Evolutionary conservation across 2,888 invertebrate species (phyloP).

Genomic region (Gibbula magus): DNA sequence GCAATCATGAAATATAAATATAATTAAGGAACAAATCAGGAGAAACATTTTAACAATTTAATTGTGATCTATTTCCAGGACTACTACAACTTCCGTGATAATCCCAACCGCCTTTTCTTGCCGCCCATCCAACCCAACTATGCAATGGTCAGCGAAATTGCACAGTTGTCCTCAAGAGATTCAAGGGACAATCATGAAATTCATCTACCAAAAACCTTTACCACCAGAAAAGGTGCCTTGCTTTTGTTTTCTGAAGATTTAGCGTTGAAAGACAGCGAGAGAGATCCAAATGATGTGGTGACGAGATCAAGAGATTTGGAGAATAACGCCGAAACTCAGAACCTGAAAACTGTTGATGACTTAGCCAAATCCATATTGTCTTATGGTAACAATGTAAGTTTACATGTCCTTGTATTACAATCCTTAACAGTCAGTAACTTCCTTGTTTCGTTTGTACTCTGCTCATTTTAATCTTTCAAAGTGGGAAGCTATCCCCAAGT

Average conservation of each 20-base stretch:
- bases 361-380: conserved; percentile 69
- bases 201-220: conserved; percentile 72
- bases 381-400: conserved; percentile 62
- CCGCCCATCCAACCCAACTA: conserved; percentile 54
- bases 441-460: neutral
- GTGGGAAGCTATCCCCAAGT: neutral
- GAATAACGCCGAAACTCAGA: neutral
- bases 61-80: conserved; percentile 53
- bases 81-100: conserved; percentile 67
- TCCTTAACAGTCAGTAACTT: neutral
- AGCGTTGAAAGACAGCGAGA: conserved; percentile 54
- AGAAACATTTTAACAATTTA: neutral
- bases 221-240: conserved; percentile 73
- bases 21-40: no score
- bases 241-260: conserved; percentile 74
- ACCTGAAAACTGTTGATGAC: conserved; percentile 71
- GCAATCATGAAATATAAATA: no score
- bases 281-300: neutral
- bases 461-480: neutral
- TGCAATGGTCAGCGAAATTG: conserved; percentile 25
- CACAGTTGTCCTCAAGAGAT: conserved; percentile 40
- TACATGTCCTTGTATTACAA: neutral
- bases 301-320: neutral
- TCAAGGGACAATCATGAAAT: conserved; percentile 44
- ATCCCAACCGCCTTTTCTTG: conserved; percentile 54